These are phyloP conservation scores for Vombatus ursinus DNA, from an alignment of 2,113 vertebrate genomes.

Conservation along the genomic window DNA sequence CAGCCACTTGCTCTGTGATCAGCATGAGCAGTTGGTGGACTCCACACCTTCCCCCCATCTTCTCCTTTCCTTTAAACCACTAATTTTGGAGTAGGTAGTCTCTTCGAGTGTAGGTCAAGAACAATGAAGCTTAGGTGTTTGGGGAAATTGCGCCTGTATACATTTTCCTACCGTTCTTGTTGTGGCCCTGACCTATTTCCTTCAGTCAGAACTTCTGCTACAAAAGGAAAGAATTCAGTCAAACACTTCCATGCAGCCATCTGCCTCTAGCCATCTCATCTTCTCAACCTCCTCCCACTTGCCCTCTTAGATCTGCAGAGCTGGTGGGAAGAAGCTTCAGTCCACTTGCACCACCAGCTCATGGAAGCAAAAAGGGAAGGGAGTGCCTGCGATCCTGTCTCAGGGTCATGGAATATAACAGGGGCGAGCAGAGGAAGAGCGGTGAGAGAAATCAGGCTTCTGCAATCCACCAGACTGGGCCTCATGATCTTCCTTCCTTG, in stretches of 20 bases:
- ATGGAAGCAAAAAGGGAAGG: background rate
- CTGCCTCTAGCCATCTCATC: background rate
- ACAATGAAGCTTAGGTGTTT: background rate
- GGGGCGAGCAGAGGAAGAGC: background rate
- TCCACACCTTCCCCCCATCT: background rate
- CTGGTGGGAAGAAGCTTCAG: background rate
- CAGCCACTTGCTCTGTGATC: background rate
- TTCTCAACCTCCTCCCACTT: background rate
- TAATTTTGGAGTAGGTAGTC: background rate
- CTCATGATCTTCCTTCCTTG: background rate
- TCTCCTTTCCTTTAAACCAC: background rate
- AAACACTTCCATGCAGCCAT: background rate
- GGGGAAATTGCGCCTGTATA: background rate
- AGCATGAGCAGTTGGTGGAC: background rate
- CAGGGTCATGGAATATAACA: background rate
- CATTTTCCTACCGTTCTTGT: background rate
- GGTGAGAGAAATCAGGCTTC: background rate
- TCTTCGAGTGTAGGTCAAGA: background rate
- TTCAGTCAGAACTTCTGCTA: background rate
- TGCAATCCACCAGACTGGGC: background rate
- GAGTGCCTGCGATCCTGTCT: background rate
- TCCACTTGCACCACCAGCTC: background rate
- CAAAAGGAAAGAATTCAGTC: background rate
- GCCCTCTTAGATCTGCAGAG: background rate
- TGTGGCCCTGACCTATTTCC: background rate